Base-by-base conservation (phyloP, 2,888 invertebrate genomes). In the Mechanitis mazaeus region DNA sequence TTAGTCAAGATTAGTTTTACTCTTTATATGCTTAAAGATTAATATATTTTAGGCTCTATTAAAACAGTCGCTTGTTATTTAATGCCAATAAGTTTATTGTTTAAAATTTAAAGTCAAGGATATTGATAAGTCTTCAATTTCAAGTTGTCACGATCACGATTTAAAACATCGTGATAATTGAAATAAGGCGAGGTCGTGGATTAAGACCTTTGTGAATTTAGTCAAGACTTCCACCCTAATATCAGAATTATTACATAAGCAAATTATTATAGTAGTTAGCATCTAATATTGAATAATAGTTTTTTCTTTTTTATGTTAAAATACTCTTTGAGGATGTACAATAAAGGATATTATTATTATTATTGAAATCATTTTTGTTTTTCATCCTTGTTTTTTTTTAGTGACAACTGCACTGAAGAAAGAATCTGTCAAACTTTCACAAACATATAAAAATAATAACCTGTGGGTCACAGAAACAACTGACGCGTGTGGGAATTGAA, bases 51-150 rank as follows among this genome's bases (percentile, higher is more conserved):
- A 62, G 55, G 63, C 59, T 64, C 66, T 61, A 68, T 68, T 64
- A 66, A 67, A 55, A 50, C 58, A 57, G 53, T 63, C 59, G 61
- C 56, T 56, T 65, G 62, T 73, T 68, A 78, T 42, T 42, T 42
- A 42, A 42, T 42, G 9, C 9, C 6, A 42, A 42, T 71, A 74
- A 65, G 65, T 61, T 62, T 71, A 80, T 80, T 81, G 80, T 84
- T 79, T 81, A 76, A 84, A 78, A 77, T 75, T 81, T 75, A 79
- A 84, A 82, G 84, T 84, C 86, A 87, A 87, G 86, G 84, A 83
- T 83, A 74, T 71, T 70, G 76, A 78, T 75, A 74, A 77, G 76
- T 80, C 77, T 80, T 82, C 80, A 77, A 83, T 81, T 81, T 77
- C 73, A 74, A 81, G 83, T 79, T 83, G 84, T 87, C 85, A 85